These are phyloP conservation scores for Ornithoptera alexandrae DNA, from an alignment of 2,888 invertebrate species.

Conservation along the genomic window DNA sequence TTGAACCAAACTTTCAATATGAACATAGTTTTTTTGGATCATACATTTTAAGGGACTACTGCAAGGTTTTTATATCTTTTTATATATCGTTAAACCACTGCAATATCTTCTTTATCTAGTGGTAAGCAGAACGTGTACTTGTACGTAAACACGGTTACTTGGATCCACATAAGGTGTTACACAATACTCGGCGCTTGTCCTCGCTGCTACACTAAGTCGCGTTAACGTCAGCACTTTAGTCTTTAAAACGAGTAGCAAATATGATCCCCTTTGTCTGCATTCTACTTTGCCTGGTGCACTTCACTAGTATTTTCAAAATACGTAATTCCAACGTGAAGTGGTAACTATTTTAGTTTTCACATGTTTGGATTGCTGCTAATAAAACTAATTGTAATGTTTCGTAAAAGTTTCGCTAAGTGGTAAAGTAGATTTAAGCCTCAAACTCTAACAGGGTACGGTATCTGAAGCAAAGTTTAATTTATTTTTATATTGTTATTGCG, in stretches of 20 bases:
- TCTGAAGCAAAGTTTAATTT: background rate
- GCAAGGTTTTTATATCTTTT: background rate
- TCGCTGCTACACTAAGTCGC: slow-evolving; percentile 11
- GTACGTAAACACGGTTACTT: background rate
- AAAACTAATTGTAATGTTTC: background rate
- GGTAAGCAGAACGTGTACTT: background rate
- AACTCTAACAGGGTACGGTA: background rate
- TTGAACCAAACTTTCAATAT: too few species aligned
- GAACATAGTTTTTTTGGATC: too few species aligned
- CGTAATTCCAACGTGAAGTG: slow-evolving; percentile 1
- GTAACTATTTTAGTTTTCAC: slow-evolving; percentile 2
- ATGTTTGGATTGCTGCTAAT: background rate
- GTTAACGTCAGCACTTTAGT: slow-evolving; percentile 20
- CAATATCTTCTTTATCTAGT: background rate
- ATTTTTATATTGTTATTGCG: background rate
- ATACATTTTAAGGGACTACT: too few species aligned
- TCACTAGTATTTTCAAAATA: slow-evolving; percentile 14
- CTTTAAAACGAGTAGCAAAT: slow-evolving; percentile 18
- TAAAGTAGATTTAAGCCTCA: background rate
- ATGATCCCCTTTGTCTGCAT: slow-evolving; percentile 20
- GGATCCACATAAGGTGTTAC: background rate
- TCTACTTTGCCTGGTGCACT: slow-evolving; percentile 12
- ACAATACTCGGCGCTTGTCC: background rate
- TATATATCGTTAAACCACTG: background rate
- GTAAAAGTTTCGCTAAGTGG: background rate